These are phyloP conservation scores for Poeciliopsis prolifica DNA, from an alignment of 2,113 vertebrate species.

Conservation along the genomic window DNA sequence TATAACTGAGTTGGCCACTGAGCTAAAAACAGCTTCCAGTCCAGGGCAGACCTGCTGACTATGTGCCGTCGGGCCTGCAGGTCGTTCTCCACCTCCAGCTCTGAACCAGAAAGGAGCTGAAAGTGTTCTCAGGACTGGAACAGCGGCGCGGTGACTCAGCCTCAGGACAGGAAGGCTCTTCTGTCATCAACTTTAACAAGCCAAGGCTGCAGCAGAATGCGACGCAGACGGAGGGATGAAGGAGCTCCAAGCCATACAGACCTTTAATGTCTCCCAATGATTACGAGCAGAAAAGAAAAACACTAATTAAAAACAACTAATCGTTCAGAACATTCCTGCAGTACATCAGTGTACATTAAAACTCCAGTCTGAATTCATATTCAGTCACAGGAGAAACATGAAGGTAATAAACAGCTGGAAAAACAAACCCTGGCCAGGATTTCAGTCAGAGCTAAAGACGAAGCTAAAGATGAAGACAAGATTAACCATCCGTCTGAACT, in stretches of 20 bases:
- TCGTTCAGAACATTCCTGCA: not conserved
- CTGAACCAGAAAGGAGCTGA: conserved; percentile 7
- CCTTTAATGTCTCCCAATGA: not conserved
- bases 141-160: conserved; percentile 53
- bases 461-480: too few relatives aligned
- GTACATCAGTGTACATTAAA: not conserved
- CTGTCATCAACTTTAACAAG: conserved; percentile 62
- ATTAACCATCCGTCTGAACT: too few relatives aligned
- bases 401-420: too few relatives aligned
- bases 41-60: too few relatives aligned
- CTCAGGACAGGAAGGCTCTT: conserved; percentile 38
- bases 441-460: too few relatives aligned
- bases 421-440: too few relatives aligned
- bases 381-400: too few relatives aligned
- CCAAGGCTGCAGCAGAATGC: conserved; percentile 21
- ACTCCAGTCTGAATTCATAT: too few relatives aligned
- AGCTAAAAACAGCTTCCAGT: too few relatives aligned
- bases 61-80: too few relatives aligned
- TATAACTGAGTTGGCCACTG: too few relatives aligned
- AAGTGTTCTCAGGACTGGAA: conserved; percentile 27
- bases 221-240: not conserved
- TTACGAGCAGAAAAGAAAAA: not conserved
- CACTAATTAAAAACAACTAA: not conserved
- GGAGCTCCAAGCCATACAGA: not conserved
- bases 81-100: not conserved